These are phyloP conservation scores for Drosophila nikananu DNA, from an alignment of 1,140 invertebrate species.

Conservation along the genomic window DNA sequence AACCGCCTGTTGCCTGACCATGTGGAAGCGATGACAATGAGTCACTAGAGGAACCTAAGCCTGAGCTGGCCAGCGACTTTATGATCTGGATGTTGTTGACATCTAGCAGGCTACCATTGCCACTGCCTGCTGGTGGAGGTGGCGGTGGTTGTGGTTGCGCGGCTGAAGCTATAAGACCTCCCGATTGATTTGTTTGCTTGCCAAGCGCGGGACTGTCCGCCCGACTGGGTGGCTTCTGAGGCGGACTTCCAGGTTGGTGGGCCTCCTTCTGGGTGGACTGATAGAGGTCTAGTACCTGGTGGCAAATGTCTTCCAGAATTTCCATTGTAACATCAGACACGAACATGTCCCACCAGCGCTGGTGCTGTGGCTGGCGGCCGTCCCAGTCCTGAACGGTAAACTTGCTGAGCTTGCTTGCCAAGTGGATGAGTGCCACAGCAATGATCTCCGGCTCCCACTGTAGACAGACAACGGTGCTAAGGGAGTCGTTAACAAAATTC, in stretches of 20 bases:
- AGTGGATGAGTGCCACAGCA: conserved; percentile 98
- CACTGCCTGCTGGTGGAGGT: conserved; percentile 18
- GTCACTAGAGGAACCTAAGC: conserved; percentile 49
- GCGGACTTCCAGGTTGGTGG: conserved; percentile 87
- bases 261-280: conserved; percentile 87
- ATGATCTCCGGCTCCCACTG: conserved; percentile 99
- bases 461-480: conserved; percentile 97
- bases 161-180: not conserved
- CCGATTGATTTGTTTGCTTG: conserved; percentile 25
- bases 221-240: conserved; percentile 86
- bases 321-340: conserved; percentile 97
- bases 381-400: conserved; percentile 98
- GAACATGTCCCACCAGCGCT: conserved; percentile 99
- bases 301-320: conserved; percentile 98
- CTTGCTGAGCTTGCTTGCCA: conserved; percentile 98
- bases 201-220: conserved; percentile 72
- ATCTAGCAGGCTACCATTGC: conserved; percentile 51
- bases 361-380: conserved; percentile 92
- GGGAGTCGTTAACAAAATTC: conserved; percentile 99
- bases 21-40: not conserved
- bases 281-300: conserved; percentile 95
- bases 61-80: conserved; percentile 54
- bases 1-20: conserved; percentile 43
- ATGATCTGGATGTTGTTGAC: conserved; percentile 68
- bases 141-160: conserved; percentile 25